Conservation (phyloP, 2,797 vertebrate genomes). For the Onychomys leucogaster region DNA sequence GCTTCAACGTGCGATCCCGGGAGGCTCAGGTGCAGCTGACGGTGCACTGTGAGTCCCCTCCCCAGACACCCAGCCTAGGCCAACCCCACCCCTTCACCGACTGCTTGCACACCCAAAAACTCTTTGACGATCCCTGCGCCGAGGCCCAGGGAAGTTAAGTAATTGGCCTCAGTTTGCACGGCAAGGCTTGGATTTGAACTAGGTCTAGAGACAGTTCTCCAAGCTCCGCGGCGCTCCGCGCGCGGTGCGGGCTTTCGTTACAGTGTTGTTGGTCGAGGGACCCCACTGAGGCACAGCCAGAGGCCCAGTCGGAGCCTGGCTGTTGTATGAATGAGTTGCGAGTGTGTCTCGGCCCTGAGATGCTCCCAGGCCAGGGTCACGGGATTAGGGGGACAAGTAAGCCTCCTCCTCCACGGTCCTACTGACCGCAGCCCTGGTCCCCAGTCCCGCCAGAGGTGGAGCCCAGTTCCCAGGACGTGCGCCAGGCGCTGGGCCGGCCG, state of each 20-base stretch:
- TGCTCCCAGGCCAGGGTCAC: not conserved
- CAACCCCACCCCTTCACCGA: not conserved
- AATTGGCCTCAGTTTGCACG: not conserved
- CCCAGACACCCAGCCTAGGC: not conserved
- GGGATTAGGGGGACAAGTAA: not conserved
- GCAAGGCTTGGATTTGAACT: not conserved
- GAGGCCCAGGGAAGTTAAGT: slow-evolving; percentile 1
- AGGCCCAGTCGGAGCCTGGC: not conserved
- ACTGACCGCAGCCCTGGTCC: slow-evolving; percentile 54
- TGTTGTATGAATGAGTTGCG: not conserved
- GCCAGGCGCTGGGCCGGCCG: slow-evolving; percentile 90
- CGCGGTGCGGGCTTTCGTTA: not conserved
- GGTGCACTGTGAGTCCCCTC: slow-evolving; percentile 95
- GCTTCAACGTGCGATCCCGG: slow-evolving; percentile 96
- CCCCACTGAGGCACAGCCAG: not conserved
- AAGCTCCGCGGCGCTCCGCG: not conserved
- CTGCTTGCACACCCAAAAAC: not conserved
- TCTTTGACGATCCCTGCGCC: not conserved
- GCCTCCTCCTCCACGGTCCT: not conserved
- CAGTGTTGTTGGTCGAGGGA: not conserved
- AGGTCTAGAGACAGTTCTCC: not conserved
- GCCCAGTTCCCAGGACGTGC: slow-evolving; percentile 93
- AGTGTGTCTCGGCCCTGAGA: not conserved
- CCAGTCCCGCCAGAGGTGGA: slow-evolving; percentile 95
- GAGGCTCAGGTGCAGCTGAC: slow-evolving; percentile 95